Percentiles rank a stretch among this genome's conserved stretches.
These are phyloP conservation scores for Pseudolycoriella hygida DNA, from an alignment of 2,888 invertebrate genomes.

Conservation along the genomic window DNA sequence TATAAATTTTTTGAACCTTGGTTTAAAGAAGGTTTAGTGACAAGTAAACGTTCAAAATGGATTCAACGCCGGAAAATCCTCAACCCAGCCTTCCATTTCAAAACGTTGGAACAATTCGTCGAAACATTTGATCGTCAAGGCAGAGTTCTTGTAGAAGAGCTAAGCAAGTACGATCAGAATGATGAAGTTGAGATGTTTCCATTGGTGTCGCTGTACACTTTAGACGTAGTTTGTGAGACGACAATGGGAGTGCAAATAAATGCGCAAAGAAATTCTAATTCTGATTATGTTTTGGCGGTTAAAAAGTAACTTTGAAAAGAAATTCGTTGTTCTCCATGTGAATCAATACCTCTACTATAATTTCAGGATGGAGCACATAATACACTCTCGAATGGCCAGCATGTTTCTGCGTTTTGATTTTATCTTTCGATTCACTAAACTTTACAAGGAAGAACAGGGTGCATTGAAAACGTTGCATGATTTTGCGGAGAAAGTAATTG, in stretches of 20 bases:
- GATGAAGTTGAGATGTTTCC: constrained; percentile 39
- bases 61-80: constrained; percentile 33
- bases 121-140: constrained; percentile 48
- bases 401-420: constrained; percentile 22
- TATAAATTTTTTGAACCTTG: constrained; percentile 32
- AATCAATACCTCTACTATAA: no score
- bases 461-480: constrained; percentile 32
- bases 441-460: constrained; percentile 35
- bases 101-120: constrained; percentile 55
- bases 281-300: constrained; percentile 56
- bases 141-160: constrained; percentile 34
- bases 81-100: constrained; percentile 67
- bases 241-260: constrained; percentile 46
- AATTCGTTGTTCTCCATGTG: not conserved
- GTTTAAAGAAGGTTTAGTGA: constrained; percentile 37
- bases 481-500: no score
- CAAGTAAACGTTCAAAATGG: constrained; percentile 19
- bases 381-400: constrained; percentile 26
- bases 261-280: constrained; percentile 49
- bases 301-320: constrained; percentile 35
- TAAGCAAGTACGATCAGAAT: constrained; percentile 26
- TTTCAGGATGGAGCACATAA: constrained; percentile 21
- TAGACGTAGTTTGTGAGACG: constrained; percentile 39
- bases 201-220: constrained; percentile 37
- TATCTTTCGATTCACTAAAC: constrained; percentile 14